Conservation (phyloP, 2,113 vertebrate species). For the Chaetops frenatus region DNA sequence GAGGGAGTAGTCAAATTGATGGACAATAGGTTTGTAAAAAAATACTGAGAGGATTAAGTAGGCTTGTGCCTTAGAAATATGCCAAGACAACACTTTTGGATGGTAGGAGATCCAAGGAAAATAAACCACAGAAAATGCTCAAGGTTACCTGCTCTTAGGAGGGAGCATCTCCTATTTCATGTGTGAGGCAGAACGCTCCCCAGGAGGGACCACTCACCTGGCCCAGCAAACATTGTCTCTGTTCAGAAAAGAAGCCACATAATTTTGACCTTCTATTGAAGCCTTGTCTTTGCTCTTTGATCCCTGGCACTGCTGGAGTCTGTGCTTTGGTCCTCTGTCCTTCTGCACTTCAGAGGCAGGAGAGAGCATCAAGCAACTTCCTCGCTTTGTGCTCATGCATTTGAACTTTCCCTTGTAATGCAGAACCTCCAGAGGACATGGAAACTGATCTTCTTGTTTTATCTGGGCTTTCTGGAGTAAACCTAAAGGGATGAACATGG, state of each 20-base stretch:
- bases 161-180: neutral
- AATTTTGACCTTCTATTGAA: neutral
- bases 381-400: neutral
- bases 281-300: neutral
- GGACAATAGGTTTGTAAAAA: neutral
- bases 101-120: neutral
- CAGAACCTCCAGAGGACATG: neutral
- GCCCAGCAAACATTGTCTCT: neutral
- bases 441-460: constrained; percentile 34
- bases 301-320: neutral
- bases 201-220: neutral
- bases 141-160: neutral
- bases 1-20: neutral
- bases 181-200: neutral
- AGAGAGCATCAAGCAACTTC: neutral
- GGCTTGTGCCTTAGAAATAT: neutral
- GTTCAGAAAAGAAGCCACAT: neutral
- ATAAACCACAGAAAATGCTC: neutral
- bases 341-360: neutral
- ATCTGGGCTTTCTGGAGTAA: neutral
- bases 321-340: neutral
- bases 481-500: neutral
- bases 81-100: neutral
- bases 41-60: neutral
- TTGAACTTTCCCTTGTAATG: neutral